Evolutionary conservation across 2,113 vertebrate genomes (phyloP), one percentile per base, ranked within the genome.

Genomic region (Tachycineta bicolor): DNA sequence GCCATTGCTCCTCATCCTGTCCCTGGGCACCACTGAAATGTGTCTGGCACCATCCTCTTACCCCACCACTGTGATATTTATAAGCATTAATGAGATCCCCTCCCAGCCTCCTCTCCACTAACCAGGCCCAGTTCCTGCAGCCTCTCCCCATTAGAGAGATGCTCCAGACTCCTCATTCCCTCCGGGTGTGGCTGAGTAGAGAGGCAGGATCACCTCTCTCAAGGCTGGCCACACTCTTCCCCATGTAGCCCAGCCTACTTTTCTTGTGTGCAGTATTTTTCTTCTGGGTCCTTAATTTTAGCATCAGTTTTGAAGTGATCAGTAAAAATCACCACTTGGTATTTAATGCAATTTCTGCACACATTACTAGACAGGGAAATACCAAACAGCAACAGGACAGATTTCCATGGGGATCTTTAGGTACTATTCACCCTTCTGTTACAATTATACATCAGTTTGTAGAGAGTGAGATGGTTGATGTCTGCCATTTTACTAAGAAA

Each of bases 351-450:
- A 50, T 85, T 90, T 94, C 90, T 60, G 65, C 87, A 84, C 7
- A 39, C 20, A 28, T 44, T 93, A 58, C 56, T 62, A 89, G 71
- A 59, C 26, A 68, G 5, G 43, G 24, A 94, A 95, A 92, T 63
- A 82, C 16, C 46, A 91, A 94, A 41, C 37, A 77, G 77, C 34
- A 89, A 52, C 41, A 91, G 50, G 26, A 77, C 16, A 84, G n/a
- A 93, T 73, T 91, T 96, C 53, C 86, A 86, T 11, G 5, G 19
- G 29, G 21, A 83, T 83, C 46, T 83, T 69, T 18, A 63, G 74
- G 59, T 74, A 79, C 62, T 76, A 90, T 90, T 94, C 83, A 91
- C 41, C 41, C 56, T 78, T 70, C 12, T 88, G 43, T 96, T 94
- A 92, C 37, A 55, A 44, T 83, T 86, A 60, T 12, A 60, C 13